These are phyloP conservation scores for Chirona hameri DNA, from an alignment of 2,888 invertebrate species.

Conservation along the genomic window DNA sequence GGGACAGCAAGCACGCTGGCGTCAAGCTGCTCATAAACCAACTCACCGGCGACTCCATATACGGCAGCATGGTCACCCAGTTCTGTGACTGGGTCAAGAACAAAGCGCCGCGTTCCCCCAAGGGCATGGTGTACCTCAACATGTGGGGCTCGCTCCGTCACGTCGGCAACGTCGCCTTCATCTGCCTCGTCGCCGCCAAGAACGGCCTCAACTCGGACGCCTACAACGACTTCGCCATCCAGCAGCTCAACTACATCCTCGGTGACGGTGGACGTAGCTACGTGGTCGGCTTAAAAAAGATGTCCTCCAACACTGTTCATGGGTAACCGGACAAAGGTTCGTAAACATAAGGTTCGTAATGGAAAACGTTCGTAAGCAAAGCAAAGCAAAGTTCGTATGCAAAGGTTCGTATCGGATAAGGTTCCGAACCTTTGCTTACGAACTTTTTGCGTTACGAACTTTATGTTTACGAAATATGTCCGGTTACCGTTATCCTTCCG, in stretches of 20 bases:
- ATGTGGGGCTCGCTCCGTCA: slow-evolving; percentile 56
- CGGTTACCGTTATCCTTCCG: no score
- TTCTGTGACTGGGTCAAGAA: slow-evolving; percentile 55
- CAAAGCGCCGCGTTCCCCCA: slow-evolving; percentile 53
- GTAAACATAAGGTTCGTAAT: no score
- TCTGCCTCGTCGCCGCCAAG: slow-evolving; percentile 52
- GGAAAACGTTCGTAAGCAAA: no score
- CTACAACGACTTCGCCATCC: slow-evolving; percentile 50
- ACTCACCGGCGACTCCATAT: slow-evolving; percentile 49
- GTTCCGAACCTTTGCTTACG: no score
- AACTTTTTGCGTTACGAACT: no score
- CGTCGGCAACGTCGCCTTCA: slow-evolving; percentile 56
- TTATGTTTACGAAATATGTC: no score
- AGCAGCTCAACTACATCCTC: slow-evolving; percentile 56
- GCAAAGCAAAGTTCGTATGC: no score
- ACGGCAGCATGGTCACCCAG: slow-evolving; percentile 48
- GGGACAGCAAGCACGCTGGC: slow-evolving; percentile 56
- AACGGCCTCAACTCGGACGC: background rate
- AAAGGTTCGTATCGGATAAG: no score
- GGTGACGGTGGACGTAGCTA: slow-evolving; percentile 55
- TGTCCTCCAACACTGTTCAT: no score
- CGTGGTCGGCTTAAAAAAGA: slow-evolving; percentile 57
- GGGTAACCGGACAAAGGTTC: no score
- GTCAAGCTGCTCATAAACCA: slow-evolving; percentile 52
- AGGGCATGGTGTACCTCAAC: slow-evolving; percentile 55